These are phyloP conservation scores for Drosophila micromelanica DNA, from an alignment of 1,140 invertebrate genomes.

Conservation along the genomic window DNA sequence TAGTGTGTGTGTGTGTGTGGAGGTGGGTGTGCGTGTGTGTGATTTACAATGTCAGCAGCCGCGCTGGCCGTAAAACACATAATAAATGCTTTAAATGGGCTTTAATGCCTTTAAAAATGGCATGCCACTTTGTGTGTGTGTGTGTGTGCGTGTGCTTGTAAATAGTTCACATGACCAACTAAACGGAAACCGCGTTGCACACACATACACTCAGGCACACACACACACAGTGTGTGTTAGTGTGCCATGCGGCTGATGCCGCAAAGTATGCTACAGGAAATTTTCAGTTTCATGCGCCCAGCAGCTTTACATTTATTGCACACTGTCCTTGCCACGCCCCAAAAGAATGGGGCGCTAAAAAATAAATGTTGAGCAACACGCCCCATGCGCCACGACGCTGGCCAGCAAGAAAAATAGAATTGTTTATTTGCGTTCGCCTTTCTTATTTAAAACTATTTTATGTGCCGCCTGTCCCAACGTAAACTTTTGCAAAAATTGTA, in stretches of 20 bases:
- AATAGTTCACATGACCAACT: slow-evolving; percentile 79
- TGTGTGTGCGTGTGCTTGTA: slow-evolving; percentile 37
- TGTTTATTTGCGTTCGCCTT: slow-evolving; percentile 81
- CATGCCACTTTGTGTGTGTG: background rate
- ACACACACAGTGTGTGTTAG: slow-evolving; percentile 53
- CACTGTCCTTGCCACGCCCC: slow-evolving; percentile 54
- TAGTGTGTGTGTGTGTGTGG: background rate
- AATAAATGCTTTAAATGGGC: slow-evolving; percentile 52
- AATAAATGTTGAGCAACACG: slow-evolving; percentile 10
- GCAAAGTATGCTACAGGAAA: slow-evolving; percentile 76
- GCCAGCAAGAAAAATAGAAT: slow-evolving; percentile 73
- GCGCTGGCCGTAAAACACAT: background rate
- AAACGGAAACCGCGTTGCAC: slow-evolving; percentile 60
- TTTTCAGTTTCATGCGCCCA: slow-evolving; percentile 79
- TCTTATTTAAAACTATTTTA: slow-evolving; percentile 83
- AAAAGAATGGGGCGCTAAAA: background rate
- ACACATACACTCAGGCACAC: slow-evolving; percentile 13
- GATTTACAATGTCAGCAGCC: slow-evolving; percentile 47
- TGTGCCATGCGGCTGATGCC: slow-evolving; percentile 59
- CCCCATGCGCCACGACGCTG: background rate
- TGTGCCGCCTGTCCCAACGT: slow-evolving; percentile 74
- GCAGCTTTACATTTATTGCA: slow-evolving; percentile 71
- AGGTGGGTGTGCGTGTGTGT: slow-evolving; percentile 18
- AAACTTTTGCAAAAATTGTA: slow-evolving; percentile 72
- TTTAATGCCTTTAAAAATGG: slow-evolving; percentile 49